A percentile compares a stretch with the other conserved stretches of the same genome.
Conservation (phyloP, 2,113 vertebrate genomes). For the Neotragus moschatus region DNA sequence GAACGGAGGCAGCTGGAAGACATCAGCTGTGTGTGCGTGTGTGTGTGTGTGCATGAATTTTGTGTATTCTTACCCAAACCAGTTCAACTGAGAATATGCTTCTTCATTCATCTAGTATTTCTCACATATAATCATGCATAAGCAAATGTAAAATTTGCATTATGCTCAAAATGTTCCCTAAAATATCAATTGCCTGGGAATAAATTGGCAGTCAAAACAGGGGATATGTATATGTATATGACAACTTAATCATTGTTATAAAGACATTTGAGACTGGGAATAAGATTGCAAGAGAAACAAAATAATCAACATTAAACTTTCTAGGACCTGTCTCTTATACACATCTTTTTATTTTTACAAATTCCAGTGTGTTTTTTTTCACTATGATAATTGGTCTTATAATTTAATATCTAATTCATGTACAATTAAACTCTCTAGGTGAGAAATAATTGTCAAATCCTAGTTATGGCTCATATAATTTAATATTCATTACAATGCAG, state of each 20-base stretch:
- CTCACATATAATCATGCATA: not conserved
- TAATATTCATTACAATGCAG: not conserved
- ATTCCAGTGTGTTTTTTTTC: not conserved
- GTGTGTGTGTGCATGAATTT: not conserved
- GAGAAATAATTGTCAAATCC: not conserved
- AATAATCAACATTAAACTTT: not conserved
- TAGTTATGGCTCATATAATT: not conserved
- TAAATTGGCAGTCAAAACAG: not conserved
- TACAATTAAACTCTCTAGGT: not conserved
- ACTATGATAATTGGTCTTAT: not conserved
- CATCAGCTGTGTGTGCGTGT: rapidly evolving
- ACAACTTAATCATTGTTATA: not conserved
- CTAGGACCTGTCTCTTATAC: too few relatives aligned
- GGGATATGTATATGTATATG: not conserved
- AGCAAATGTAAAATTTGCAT: not conserved
- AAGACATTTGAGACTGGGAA: not conserved
- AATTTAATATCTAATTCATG: not conserved
- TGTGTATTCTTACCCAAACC: not conserved
- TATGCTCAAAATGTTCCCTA: not conserved
- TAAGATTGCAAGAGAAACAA: slow-evolving; percentile 15
- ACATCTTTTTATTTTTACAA: not conserved
- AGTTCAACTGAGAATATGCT: not conserved
- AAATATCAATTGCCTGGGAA: not conserved
- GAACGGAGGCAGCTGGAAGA: not conserved
- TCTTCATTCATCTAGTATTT: not conserved